Conservation (phyloP, 2,797 vertebrate species). For the Eupleurogrammus muticus region DNA sequence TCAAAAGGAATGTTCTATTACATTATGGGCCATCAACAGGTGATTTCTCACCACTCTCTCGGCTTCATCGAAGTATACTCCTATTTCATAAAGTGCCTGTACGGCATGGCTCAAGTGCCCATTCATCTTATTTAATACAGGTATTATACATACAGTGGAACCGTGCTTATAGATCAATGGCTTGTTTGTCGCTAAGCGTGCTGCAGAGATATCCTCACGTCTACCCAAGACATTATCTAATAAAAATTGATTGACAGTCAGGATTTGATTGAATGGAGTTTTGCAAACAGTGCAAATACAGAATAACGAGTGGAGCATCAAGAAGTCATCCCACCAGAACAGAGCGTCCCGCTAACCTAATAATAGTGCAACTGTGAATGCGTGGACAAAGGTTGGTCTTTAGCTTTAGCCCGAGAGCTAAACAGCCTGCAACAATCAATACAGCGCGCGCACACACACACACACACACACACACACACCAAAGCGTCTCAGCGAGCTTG, state of each 20-base stretch:
- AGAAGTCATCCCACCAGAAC: slow-evolving; percentile 16
- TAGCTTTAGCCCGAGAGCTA: slow-evolving; percentile 54
- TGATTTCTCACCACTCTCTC: slow-evolving; percentile 67
- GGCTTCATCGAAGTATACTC: slow-evolving; percentile 58
- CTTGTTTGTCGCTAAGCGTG: slow-evolving; percentile 51
- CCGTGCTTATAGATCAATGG: slow-evolving; percentile 54
- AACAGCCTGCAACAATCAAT: slow-evolving; percentile 61
- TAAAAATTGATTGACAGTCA: slow-evolving; percentile 45
- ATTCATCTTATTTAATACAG: slow-evolving; percentile 68
- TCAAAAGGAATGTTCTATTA: slow-evolving; percentile 74
- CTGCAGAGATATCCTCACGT: slow-evolving; percentile 13
- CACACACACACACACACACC: slow-evolving; percentile 63
- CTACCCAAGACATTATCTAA: slow-evolving; percentile 31
- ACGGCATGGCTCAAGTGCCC: slow-evolving; percentile 58
- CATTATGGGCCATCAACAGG: slow-evolving; percentile 78
- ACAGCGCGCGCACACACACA: slow-evolving; percentile 37
- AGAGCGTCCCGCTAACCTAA: slow-evolving; percentile 9
- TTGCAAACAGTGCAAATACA: not conserved
- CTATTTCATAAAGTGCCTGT: slow-evolving; percentile 65
- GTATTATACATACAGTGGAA: slow-evolving; percentile 52
- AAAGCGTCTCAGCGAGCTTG: slow-evolving; percentile 72
- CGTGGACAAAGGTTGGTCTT: slow-evolving; percentile 51
- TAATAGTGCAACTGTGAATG: slow-evolving; percentile 24
- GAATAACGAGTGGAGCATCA: slow-evolving; percentile 12
- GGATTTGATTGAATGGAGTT: slow-evolving; percentile 44